These are phyloP conservation scores for Pelvicachromis taeniatus DNA, from an alignment of 2,113 vertebrate species.

Conservation along the genomic window DNA sequence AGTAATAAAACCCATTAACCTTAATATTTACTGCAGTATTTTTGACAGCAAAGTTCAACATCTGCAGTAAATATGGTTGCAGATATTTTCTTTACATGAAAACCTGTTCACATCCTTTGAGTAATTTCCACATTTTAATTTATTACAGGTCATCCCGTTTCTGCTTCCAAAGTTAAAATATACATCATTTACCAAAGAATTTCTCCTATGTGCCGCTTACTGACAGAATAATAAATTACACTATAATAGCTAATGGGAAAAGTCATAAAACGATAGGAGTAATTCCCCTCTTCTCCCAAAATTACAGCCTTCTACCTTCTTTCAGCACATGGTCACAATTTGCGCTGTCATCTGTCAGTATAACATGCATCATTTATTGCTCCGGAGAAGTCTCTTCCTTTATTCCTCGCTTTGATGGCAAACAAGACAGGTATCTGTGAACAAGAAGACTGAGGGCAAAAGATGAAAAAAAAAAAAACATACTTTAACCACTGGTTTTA, in stretches of 20 bases:
- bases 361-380: neutral
- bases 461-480: neutral
- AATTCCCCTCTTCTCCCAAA: neutral
- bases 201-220: neutral
- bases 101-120: neutral
- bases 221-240: conserved; percentile 43
- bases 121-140: neutral
- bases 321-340: conserved; percentile 17
- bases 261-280: conserved; percentile 15
- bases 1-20: neutral
- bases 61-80: neutral
- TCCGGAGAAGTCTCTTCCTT: neutral
- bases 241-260: neutral
- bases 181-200: neutral
- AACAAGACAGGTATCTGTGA: neutral
- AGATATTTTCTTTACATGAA: neutral
- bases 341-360: conserved; percentile 11
- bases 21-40: neutral
- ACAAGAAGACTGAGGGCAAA: neutral
- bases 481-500: neutral
- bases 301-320: conserved; percentile 36
- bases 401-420: neutral
- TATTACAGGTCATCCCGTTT: neutral
- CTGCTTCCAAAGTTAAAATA: neutral
- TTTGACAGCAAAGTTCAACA: neutral